Evolutionary conservation across 2,888 invertebrate genomes (phyloP).

Genomic region (Trileptium ribeirensis): DNA sequence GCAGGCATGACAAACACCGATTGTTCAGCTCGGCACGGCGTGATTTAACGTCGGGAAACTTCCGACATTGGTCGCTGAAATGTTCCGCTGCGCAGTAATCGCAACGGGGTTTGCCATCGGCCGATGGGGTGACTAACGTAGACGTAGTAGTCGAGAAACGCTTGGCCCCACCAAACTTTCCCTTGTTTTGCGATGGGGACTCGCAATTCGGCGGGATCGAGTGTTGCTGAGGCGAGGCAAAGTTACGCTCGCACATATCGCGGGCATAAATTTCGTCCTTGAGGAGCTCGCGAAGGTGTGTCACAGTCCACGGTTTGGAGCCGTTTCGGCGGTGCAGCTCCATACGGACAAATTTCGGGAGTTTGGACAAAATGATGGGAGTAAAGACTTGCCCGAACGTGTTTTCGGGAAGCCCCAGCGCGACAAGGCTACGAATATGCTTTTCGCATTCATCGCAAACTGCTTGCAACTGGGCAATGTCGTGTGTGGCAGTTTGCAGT

Average conservation of each 20-base stretch:
- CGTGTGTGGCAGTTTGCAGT: background rate
- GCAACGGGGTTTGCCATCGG: background rate
- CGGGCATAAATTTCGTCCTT: background rate
- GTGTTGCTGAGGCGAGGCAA: background rate
- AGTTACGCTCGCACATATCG: background rate
- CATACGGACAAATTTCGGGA: background rate
- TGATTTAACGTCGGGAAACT: constrained; percentile 9
- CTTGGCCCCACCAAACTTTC: background rate
- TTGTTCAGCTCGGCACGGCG: constrained; percentile 1
- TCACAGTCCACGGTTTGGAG: background rate
- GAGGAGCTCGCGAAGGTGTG: background rate
- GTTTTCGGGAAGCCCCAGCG: background rate
- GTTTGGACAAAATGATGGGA: background rate
- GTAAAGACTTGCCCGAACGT: background rate
- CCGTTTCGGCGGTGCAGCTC: background rate
- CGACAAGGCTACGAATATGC: background rate
- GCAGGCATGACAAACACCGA: constrained; percentile 8
- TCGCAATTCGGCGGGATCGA: background rate
- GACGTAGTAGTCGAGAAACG: background rate
- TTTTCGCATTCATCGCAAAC: constrained; percentile 4
- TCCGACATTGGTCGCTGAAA: background rate
- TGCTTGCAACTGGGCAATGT: background rate
- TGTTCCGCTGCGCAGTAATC: constrained; percentile 8
- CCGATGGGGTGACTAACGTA: background rate
- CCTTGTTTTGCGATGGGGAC: background rate